These are phyloP conservation scores for Alcedo quadribrachys DNA, from an alignment of 2,797 vertebrate genomes.

Conservation along the genomic window DNA sequence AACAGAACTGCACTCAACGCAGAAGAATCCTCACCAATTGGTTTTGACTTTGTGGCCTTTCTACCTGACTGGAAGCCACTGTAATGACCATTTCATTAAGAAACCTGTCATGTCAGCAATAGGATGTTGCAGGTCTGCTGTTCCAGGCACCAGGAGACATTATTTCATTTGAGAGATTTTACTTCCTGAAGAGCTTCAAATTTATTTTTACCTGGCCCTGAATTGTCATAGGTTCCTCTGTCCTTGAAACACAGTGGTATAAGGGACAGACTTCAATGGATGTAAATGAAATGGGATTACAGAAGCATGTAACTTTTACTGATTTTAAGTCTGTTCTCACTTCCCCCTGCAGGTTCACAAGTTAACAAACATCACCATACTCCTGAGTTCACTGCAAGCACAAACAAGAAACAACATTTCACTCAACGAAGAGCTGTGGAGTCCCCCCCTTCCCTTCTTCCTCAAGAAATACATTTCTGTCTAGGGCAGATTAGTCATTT, in stretches of 20 bases:
- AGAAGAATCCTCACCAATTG: not conserved
- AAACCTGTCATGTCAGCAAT: not conserved
- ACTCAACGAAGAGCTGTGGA: not conserved
- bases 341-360: not conserved
- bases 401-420: slow-evolving; percentile 21
- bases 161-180: not conserved
- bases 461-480: not conserved
- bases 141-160: not conserved
- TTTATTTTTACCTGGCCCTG: not conserved
- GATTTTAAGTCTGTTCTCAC: not conserved
- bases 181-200: not conserved
- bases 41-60: not conserved
- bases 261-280: not conserved
- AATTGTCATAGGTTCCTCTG: not conserved
- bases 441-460: not conserved
- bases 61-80: not conserved
- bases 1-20: not conserved
- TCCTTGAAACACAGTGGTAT: not conserved
- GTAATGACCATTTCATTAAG: not conserved
- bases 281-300: not conserved
- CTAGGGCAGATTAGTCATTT: slow-evolving; percentile 13
- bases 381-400: not conserved
- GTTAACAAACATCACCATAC: not conserved
- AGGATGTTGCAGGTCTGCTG: not conserved
- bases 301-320: not conserved